Evolutionary conservation across 2,113 vertebrate genomes (phyloP), one percentile per base, ranked within the genome.

Genomic region (Origma solitaria): DNA sequence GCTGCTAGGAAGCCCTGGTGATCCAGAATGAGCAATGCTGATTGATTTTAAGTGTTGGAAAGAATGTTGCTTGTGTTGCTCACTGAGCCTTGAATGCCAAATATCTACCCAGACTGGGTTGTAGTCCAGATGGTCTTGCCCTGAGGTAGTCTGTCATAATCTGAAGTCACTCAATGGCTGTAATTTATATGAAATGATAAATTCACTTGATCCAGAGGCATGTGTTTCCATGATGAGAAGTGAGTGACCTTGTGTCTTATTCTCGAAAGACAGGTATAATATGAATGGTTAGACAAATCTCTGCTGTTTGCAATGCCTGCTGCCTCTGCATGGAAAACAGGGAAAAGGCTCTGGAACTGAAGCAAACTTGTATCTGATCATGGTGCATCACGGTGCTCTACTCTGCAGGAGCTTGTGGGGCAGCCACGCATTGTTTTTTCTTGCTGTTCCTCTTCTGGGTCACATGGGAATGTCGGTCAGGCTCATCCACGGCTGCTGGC

Each of bases 41-140:
- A 86, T 89, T 77, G 57, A 88, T 83, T 88, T 86, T 53, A 65
- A 77, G 20, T 25, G 25, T 73, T 70, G 73, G 81, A 82, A 82
- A 73, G 66, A 50, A 28, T 40, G 62, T 51, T 38, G 45, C 38
- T 77, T 77, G 12, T 51, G 8, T 30, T 78, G 42, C 22, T 90
- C 23, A n/a, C 47, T n/a, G 35, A 71, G 75, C 16, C 65, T 85
- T 71, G 37, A 85, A 71, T 75, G 79, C 51, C 91, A 90, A 90
- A 50, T 38, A 27, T 50, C 65, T 45, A 19, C 44, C 21, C 82
- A 79, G 60, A 79, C 10, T 42, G 35, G 30, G 15, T 23, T 86
- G 42, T 77, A 75, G 60, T 35, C 56, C 88, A 93, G 65, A 79
- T 78, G 61, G 51, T 91, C 20, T 75, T 79, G 33, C 42, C 53